These are phyloP conservation scores for Zygothrica quintamaculata DNA, from an alignment of 2,888 invertebrate genomes.

Conservation along the genomic window DNA sequence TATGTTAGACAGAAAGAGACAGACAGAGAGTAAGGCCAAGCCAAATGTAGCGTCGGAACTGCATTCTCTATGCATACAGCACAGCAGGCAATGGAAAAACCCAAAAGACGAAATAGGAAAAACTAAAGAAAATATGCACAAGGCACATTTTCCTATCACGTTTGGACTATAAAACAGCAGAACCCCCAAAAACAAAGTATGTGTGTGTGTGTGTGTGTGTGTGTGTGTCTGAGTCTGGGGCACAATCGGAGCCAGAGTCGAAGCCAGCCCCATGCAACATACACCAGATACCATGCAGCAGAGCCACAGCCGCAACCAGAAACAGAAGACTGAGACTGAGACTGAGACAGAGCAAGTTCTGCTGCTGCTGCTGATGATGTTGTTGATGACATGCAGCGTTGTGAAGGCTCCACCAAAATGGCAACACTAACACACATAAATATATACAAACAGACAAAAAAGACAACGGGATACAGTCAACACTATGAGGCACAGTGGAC, in stretches of 20 bases:
- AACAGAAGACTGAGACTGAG: too few relatives aligned
- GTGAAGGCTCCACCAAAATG: slow-evolving; percentile 63
- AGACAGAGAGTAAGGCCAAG: neutral
- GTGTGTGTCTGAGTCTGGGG: slow-evolving; percentile 18
- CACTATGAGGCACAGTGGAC: slow-evolving; percentile 25
- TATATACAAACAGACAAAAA: slow-evolving; percentile 23
- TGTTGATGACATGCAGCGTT: slow-evolving; percentile 75
- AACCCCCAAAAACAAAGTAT: slow-evolving; percentile 39
- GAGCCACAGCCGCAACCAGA: too few relatives aligned
- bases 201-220: too few relatives aligned
- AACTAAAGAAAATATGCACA: slow-evolving; percentile 31
- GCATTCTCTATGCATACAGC: slow-evolving; percentile 48
- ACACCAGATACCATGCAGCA: too few relatives aligned
- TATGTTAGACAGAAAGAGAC: neutral
- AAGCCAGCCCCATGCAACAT: too few relatives aligned
- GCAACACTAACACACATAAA: slow-evolving; percentile 46
- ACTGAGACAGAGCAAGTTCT: slow-evolving; percentile 28
- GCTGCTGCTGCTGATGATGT: slow-evolving; percentile 73
- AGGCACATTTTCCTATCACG: slow-evolving; percentile 73
- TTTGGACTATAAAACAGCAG: slow-evolving; percentile 76
- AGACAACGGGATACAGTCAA: slow-evolving; percentile 15
- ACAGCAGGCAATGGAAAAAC: slow-evolving; percentile 41
- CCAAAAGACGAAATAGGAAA: slow-evolving; percentile 25
- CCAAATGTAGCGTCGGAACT: slow-evolving; percentile 14
- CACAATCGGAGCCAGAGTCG: slow-evolving; percentile 25